Conservation (phyloP, 1,140 invertebrate genomes). For the Dinothrombium tinctorium region DNA sequence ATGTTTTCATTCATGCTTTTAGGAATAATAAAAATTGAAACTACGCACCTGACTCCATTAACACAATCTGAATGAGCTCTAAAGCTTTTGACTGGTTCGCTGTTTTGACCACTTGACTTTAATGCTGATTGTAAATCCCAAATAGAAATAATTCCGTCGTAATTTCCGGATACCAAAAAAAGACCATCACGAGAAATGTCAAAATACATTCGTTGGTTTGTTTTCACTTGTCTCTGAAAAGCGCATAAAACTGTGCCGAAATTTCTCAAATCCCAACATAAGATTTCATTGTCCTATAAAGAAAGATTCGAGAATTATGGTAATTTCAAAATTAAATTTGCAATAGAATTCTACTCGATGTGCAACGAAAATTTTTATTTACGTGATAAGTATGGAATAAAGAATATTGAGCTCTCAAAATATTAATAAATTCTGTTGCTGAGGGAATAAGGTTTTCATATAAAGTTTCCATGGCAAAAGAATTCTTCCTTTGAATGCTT, state of each 20-base stretch:
- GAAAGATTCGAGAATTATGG: too few relatives aligned
- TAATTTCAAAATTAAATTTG: too few relatives aligned
- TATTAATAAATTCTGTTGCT: too few relatives aligned
- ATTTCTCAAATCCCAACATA: constrained; percentile 68
- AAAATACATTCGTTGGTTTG: constrained; percentile 84
- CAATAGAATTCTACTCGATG: too few relatives aligned
- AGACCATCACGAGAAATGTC: constrained; percentile 28
- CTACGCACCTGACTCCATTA: constrained; percentile 39
- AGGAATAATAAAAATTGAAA: constrained; percentile 5
- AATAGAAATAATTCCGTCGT: constrained; percentile 15
- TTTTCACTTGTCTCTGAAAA: constrained; percentile 40
- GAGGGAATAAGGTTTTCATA: too few relatives aligned
- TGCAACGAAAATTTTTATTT: too few relatives aligned
- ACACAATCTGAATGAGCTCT: constrained; percentile 48
- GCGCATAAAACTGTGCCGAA: constrained; percentile 44
- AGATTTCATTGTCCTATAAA: constrained; percentile 25
- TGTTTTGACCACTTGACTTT: constrained; percentile 16
- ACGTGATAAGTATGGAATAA: too few relatives aligned
- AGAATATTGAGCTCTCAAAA: too few relatives aligned
- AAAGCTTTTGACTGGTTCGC: constrained; percentile 29
- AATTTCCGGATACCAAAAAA: constrained; percentile 39
- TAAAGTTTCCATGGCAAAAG: too few relatives aligned
- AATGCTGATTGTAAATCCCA: too few relatives aligned
- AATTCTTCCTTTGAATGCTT: too few relatives aligned
- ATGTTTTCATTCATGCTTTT: not conserved